These are phyloP conservation scores for Rotaria macrura DNA, from an alignment of 2,888 invertebrate genomes.

Conservation along the genomic window DNA sequence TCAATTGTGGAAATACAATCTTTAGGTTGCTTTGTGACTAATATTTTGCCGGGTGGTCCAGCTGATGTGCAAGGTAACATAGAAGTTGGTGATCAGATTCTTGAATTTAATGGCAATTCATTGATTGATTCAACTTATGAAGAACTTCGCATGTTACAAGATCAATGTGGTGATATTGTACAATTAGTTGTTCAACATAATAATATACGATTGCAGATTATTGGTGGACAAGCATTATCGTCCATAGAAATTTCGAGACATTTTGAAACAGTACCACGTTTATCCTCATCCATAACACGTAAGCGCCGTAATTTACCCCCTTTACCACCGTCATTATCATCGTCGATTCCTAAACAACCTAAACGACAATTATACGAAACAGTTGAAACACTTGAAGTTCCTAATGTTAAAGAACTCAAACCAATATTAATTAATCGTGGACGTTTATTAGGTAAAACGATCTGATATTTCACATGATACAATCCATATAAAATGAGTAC, in stretches of 20 bases:
- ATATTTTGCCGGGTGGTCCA: slow-evolving; percentile 80
- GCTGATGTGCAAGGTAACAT: slow-evolving; percentile 73
- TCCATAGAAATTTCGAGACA: slow-evolving; percentile 31
- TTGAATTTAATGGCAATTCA: slow-evolving; percentile 81
- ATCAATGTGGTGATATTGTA: slow-evolving; percentile 71
- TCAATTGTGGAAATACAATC: too few species aligned
- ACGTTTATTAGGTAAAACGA: slow-evolving; percentile 20
- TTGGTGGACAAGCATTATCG: slow-evolving; percentile 22
- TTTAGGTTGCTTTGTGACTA: slow-evolving; percentile 37
- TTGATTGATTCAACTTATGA: slow-evolving; percentile 82
- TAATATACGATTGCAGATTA: slow-evolving; percentile 20
- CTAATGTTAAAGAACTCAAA: slow-evolving; percentile 25
- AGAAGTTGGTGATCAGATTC: slow-evolving; percentile 60
- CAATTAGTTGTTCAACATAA: slow-evolving; percentile 55
- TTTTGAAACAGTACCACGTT: slow-evolving; percentile 32
- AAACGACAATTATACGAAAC: slow-evolving; percentile 23
- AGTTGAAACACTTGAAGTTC: slow-evolving; percentile 30
- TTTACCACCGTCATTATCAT: slow-evolving; percentile 22
- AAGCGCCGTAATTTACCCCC: slow-evolving; percentile 33
- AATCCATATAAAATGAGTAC: not conserved
- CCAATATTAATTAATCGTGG: slow-evolving; percentile 32
- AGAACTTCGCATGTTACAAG: slow-evolving; percentile 78
- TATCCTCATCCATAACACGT: slow-evolving; percentile 23
- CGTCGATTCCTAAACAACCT: not conserved
- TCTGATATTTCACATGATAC: not conserved